phyloP scores from a whole-genome alignment of 1,140 invertebrate genomes.

The Achroia grisella region DNA sequence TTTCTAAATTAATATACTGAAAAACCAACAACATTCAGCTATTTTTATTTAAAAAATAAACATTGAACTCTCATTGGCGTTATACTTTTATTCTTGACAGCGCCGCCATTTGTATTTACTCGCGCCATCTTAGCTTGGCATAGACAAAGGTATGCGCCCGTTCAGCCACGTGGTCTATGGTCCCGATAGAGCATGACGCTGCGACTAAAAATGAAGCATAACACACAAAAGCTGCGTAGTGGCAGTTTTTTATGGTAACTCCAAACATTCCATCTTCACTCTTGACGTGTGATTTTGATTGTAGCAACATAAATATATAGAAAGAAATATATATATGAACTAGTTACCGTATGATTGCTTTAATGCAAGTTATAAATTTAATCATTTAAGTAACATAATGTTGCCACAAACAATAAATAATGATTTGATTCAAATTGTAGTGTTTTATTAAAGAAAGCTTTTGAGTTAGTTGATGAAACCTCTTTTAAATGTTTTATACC shows the following conservation, averaged over 20 bases:
- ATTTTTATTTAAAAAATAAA: constrained; percentile 11
- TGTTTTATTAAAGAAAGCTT: too few species aligned
- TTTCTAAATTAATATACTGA: neutral
- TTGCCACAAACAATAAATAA: neutral
- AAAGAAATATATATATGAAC: neutral
- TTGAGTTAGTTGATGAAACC: too few species aligned
- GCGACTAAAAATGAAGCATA: constrained; percentile 48
- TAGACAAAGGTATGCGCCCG: constrained; percentile 6
- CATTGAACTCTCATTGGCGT: constrained; percentile 17
- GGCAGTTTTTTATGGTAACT: constrained; percentile 11
- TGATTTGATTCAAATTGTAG: constrained; percentile 2
- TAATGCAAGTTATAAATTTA: too few species aligned
- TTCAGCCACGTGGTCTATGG: constrained; percentile 14
- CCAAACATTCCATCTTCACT: neutral
- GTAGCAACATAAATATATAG: too few species aligned
- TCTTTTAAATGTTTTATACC: too few species aligned
- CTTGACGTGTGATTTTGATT: too few species aligned
- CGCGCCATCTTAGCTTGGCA: constrained; percentile 13
- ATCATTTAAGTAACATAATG: too few species aligned
- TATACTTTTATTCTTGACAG: constrained; percentile 21
- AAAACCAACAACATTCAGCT: constrained; percentile 5
- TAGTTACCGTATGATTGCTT: neutral
- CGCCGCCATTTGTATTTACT: constrained; percentile 13
- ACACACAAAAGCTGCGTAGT: constrained; percentile 52
- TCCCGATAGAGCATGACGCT: constrained; percentile 4